These are phyloP conservation scores for Ceyx melanurus DNA, from an alignment of 2,113 vertebrate genomes.

Conservation along the genomic window DNA sequence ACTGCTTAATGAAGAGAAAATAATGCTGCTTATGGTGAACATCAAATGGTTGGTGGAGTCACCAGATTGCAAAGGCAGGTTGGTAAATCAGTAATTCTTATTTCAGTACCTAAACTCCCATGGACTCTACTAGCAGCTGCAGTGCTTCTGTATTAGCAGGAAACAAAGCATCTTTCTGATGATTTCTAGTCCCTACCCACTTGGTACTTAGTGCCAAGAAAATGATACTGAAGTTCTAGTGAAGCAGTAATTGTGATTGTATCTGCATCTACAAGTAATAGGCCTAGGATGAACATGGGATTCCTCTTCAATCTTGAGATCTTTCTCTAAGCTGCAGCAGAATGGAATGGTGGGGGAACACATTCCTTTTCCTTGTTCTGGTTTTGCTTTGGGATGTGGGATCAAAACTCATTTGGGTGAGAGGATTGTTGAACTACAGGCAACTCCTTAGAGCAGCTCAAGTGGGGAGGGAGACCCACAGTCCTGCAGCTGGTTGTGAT, in stretches of 20 bases:
- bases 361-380: background rate
- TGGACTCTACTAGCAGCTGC: background rate
- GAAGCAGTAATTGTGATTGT: background rate
- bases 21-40: background rate
- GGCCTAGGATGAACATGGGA: accelerated
- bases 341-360: background rate
- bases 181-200: background rate
- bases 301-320: background rate
- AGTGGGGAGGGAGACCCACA: background rate
- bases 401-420: background rate
- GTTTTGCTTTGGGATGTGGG: background rate
- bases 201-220: background rate
- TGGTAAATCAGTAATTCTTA: background rate
- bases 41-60: background rate
- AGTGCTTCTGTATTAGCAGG: background rate
- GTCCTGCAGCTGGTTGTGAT: background rate
- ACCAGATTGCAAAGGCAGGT: background rate
- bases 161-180: background rate
- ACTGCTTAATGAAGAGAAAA: background rate
- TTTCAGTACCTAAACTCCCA: background rate
- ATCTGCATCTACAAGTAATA: background rate
- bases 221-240: background rate
- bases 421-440: background rate
- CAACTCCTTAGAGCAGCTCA: background rate
- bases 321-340: background rate